Percentiles rank a stretch among this genome's conserved stretches.
Conservation (phyloP, 2,797 vertebrate species). For the Artibeus jamaicensis region DNA sequence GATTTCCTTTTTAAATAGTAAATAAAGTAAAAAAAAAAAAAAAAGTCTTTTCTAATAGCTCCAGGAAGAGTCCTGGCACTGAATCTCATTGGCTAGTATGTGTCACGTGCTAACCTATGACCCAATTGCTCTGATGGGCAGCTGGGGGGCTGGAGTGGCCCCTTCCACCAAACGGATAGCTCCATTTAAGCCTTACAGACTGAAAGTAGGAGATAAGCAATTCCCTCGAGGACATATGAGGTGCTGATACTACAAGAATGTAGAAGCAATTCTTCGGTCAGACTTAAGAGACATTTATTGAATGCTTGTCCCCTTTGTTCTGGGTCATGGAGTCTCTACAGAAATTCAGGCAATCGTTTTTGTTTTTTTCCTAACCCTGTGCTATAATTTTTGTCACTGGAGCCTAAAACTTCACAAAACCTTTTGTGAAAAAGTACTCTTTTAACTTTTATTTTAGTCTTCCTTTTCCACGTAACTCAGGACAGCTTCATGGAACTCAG, state of each 20-base stretch:
- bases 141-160: not conserved
- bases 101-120: not conserved
- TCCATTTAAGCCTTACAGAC: not conserved
- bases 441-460: not conserved
- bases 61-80: not conserved
- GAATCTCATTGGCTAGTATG: not conserved
- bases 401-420: not conserved
- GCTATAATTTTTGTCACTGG: not conserved
- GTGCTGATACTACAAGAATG: not conserved
- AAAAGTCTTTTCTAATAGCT: not conserved
- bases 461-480: not conserved
- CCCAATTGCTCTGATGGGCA: not conserved
- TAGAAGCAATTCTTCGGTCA: not conserved
- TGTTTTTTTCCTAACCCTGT: not conserved
- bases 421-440: not conserved
- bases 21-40: not conserved
- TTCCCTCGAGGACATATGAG: not conserved
- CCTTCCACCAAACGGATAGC: not conserved
- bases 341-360: not conserved
- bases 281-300: not conserved
- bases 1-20: not conserved
- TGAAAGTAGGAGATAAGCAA: not conserved
- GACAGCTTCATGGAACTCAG: not conserved
- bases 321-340: not conserved
- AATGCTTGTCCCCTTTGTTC: not conserved